Conservation (phyloP, 2,797 vertebrate species). For the Hypotaenidia okinawae region DNA sequence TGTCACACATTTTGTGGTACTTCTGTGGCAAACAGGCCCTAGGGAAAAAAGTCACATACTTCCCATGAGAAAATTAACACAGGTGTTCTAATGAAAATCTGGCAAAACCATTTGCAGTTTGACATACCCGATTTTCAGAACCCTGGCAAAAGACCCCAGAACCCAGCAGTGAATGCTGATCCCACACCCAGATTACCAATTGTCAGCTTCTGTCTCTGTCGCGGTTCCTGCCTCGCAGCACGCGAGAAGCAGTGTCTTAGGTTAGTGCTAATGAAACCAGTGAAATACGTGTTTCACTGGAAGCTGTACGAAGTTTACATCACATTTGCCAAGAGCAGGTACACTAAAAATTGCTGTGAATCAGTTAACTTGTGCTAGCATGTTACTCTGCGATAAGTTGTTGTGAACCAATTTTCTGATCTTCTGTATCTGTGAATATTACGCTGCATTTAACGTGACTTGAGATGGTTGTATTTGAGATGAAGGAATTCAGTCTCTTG, state of each 20-base stretch:
- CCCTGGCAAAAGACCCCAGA: too few species aligned
- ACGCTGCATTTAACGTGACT: constrained; percentile 14
- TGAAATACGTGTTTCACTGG: neutral
- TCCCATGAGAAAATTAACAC: neutral
- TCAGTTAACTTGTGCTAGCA: constrained; percentile 51
- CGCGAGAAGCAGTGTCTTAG: neutral
- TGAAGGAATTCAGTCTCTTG: neutral
- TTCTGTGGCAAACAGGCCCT: neutral
- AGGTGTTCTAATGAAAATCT: neutral
- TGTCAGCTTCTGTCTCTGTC: neutral
- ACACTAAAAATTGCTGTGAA: constrained; percentile 44
- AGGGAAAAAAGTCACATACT: neutral
- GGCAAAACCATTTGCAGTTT: neutral
- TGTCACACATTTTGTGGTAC: neutral
- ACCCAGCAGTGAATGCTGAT: neutral
- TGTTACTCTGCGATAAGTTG: constrained; percentile 34
- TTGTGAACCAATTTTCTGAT: constrained; percentile 45
- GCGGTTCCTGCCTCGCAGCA: neutral
- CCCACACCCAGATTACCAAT: neutral
- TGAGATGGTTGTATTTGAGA: neutral
- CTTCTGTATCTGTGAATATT: neutral
- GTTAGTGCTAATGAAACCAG: constrained; percentile 32
- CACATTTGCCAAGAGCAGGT: neutral
- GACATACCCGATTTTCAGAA: neutral
- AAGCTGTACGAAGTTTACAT: constrained; percentile 22